Conservation (phyloP, 2,888 invertebrate species). For the Carcina quercana region DNA sequence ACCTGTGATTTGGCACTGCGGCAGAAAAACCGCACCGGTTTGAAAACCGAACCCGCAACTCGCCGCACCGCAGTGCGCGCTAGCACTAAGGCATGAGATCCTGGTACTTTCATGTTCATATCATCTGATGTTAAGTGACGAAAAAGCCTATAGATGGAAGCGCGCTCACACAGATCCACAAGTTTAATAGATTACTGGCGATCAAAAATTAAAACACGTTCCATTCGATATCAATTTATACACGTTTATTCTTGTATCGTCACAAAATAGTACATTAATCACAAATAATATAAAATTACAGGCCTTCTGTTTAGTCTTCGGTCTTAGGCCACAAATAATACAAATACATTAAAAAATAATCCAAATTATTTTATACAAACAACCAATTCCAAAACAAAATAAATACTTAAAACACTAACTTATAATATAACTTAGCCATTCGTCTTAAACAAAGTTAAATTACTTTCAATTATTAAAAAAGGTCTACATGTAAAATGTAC, state of each 20-base stretch:
- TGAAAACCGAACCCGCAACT: too few species aligned
- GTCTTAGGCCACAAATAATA: conserved; percentile 25
- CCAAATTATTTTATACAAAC: conserved; percentile 25
- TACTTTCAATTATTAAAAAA: conserved; percentile 23
- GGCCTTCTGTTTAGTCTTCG: conserved; percentile 31
- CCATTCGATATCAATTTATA: too few species aligned
- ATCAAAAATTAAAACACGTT: too few species aligned
- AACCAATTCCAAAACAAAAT: conserved; percentile 27
- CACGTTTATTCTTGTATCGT: conserved; percentile 65
- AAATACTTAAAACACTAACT: conserved; percentile 12
- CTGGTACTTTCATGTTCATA: too few species aligned
- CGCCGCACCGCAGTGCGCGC: too few species aligned
- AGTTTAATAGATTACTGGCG: too few species aligned
- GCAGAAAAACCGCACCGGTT: too few species aligned
- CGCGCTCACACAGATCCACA: too few species aligned
- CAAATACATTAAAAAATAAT: conserved; percentile 21
- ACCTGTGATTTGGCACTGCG: too few species aligned
- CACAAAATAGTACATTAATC: conserved; percentile 32
- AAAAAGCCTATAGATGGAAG: too few species aligned
- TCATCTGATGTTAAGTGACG: too few species aligned
- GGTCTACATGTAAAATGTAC: conserved; percentile 50
- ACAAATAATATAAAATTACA: conserved; percentile 28
- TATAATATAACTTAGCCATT: conserved; percentile 20
- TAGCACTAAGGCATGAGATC: too few species aligned
- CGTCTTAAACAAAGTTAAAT: conserved; percentile 22